Evolutionary conservation across 1,140 invertebrate species (phyloP), one percentile per base, ranked within the genome.

Genomic region (Anthonomus grandis): DNA sequence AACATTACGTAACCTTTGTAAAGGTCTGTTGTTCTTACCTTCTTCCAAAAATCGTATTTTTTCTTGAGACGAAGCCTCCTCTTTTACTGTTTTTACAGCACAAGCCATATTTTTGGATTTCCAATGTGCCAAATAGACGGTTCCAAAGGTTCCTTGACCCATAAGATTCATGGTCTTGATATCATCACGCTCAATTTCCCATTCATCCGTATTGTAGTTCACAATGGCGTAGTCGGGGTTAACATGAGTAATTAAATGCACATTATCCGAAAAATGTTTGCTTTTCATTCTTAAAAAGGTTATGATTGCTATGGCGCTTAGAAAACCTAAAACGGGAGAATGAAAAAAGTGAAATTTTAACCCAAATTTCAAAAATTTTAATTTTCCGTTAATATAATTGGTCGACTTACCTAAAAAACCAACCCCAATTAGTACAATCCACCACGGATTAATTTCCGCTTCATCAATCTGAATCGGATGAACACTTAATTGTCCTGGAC

Each of bases 101-200:
- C 95, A 96, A 10, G 80, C 80, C 3, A 85, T 79, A 68, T 85
- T 64, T 37, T 60, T 62, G 2, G 63, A 65, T 49, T 64, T 68
- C 3, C 72, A 65, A 4, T 55, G 17, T 0, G 70, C 72, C 22
- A 49, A 59, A 42, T 64, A 70, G 12, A 82, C 93, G 86, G 93
- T 93, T 18, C 96, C 96, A 75, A 98, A 99, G 1, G 91, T 93
- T 2, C 96, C 96, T 67, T 95, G 86, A 0, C 96, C 96, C 12
- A 98, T 76, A 64, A 93, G 85, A 42, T 83, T 75, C 1, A 88
- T 60, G 46, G 95, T 73, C 62, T 87, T 79, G 45, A 98, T 83
- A 67, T 89, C 89, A 15, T 89, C 83, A 36, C 93, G 77, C 2
- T 87, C 79, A 51, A 98, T 85, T 78, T 99, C 95, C 93, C 95